Base-by-base conservation (phyloP, 2,797 vertebrate species). In the Arrhamphus sclerolepis region DNA sequence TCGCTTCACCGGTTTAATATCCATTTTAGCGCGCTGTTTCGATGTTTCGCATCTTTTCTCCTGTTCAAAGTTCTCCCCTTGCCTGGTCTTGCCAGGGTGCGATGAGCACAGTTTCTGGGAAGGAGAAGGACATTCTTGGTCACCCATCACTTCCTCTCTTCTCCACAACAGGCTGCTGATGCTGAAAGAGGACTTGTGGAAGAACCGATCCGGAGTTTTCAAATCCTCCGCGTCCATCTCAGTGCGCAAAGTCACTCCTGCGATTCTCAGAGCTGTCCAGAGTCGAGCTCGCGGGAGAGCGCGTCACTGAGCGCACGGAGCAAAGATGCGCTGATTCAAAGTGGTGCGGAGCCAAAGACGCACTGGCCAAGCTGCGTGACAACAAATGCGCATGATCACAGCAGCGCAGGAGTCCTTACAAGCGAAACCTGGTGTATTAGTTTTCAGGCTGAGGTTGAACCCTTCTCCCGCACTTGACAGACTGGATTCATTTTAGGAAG, bases 181-280 rank as follows among this genome's bases (percentile, higher is more conserved):
- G 89, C 91, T 93, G 87, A 94, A 94, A 1, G 92, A 84, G 11
- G 93, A 92, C 73, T 90, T 91, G 77, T 90, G 89, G 46, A 88
- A 75, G 46, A 87, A 72, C 44, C 88, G 80, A 11, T 75, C 68
- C 6, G 87, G 75, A 51, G 54, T 54, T 72, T 86, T 90, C 38
- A 86, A 56, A 48, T 79, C 81, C 13, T 89, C 90, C 92, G 92
- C 92, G 18, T 89, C 90, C 92, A 91, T 91, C 10, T 29, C 31
- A n/a, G 1, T 21, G 17, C 18, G 49, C 46, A 1, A 70, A 56
- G 43, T 62, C 31, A n/a, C 48, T 6, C 17, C 14, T 29, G 1
- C 44, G 57, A 28, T 48, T 56, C 44, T 38, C 18, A n/a, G 13
- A 68, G 17, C 13, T n/a, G 69, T 24, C 22, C 7, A 26, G 20